Base-by-base conservation (phyloP, 35 echinoderm and acorn worm genomes). In the Anneissia japonica region DNA sequence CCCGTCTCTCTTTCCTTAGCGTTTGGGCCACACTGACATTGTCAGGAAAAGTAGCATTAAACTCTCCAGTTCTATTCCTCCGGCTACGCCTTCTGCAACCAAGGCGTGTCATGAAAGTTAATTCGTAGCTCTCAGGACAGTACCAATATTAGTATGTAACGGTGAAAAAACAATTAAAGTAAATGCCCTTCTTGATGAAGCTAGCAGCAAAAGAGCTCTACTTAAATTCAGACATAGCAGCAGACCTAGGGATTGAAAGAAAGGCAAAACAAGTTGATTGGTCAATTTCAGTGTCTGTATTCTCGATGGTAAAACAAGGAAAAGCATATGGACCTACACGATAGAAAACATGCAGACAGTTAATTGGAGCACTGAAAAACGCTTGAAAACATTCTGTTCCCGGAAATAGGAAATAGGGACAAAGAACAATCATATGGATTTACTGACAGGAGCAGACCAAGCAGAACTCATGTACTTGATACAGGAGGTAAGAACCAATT, bases 111-210 rank as follows among this genome's bases (percentile, higher is more conserved):
- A n/a, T n/a, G n/a, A n/a, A n/a, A n/a, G n/a, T n/a, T n/a, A n/a
- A n/a, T n/a, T n/a, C n/a, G n/a, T n/a, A n/a, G n/a, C n/a, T n/a
- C n/a, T n/a, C n/a, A n/a, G 32, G 14, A 82, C 80, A 14, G 80
- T 82, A 23, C 80, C 80, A 41, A 36, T 82, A 17, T 12, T 82
- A 6, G 31, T 82, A 17, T 12, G 17, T 12, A 43, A 36, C 39
- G 37, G 37, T 23, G 39, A 39, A 39, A 7, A 39, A 17, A 34
- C 31, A 14, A 82, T 82, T 34, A 43, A 82, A 39, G 80, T 82
- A 82, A 82, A 82, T 82, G 80, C 38, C 7, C 34, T 82, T 30
- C 39, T 82, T 14, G 80, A 82, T 82, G 80, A 82, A 6, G 80
- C 14, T 36, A 38, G 34, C 39, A 43, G 7, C 13, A 14, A 82